Base-by-base conservation (phyloP, 2,797 vertebrate genomes). In the Acridotheres tristis region DNA sequence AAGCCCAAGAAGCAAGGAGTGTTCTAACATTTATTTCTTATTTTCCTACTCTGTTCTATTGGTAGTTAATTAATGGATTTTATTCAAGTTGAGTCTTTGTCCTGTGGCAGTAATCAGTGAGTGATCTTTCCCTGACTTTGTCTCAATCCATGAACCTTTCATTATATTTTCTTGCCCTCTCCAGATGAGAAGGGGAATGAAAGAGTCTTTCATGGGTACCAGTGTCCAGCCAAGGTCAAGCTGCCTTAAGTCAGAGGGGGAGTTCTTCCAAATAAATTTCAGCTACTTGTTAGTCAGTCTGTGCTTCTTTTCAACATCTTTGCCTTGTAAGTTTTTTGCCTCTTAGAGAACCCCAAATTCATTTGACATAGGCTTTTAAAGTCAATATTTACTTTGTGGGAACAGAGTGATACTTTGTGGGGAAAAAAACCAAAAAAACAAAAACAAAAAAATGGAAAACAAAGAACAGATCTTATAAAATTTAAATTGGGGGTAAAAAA, bases 71-170 rank as follows among this genome's bases (percentile, higher is more conserved):
- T 13, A 61, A 10, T 8, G 25, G 36, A 20, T 48, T 61, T 74
- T 74, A 8, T 9, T 81, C 15, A 27, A 34, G 8, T 8, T 16
- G 15, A 74, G 30, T 40, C 47, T 54, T 53, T 67, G 5, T 50
- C 20, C 34, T 17, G 21, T 11, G 3, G 3, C 1, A 19, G 38
- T 58, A 45, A 59, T 34, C 16, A 27, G 7, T 13, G 20, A 51
- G 6, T 30, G 29, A 66, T 73, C 21, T 54, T 34, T 27, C 48
- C 13, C 22, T 48, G 13, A 32, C 17, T 21, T 48, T 47, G 20
- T 34, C 34, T 47, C 0, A 0, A 21, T 54, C 47, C 21, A 61
- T 13, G 15, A 59, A 25, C 1, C 2, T 67, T 80, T 36, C 6
- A 2, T 54, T 54, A 7, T 32, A 67, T 48, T 81, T 74, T 88